These are phyloP conservation scores for Charanyca ferruginea DNA, from an alignment of 2,888 invertebrate genomes.

Conservation along the genomic window DNA sequence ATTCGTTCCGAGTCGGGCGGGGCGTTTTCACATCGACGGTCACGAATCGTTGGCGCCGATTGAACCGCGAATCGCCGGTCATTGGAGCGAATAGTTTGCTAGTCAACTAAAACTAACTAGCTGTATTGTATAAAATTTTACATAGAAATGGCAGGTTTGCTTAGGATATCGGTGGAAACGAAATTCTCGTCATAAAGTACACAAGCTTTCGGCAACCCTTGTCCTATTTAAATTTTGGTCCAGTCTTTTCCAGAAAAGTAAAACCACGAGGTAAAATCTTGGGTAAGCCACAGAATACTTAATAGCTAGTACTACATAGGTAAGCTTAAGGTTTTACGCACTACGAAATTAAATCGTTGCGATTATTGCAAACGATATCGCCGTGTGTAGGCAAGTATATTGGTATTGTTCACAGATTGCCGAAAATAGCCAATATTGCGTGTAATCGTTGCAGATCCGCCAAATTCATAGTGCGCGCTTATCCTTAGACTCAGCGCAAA, in stretches of 20 bases:
- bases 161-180: background rate
- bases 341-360: no score
- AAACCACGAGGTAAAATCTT: no score
- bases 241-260: background rate
- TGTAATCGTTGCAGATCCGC: no score
- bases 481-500: background rate
- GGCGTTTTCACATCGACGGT: conserved; percentile 42
- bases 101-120: conserved; percentile 31
- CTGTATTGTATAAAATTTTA: conserved; percentile 6
- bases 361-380: no score
- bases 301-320: no score
- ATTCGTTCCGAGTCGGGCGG: conserved; percentile 23
- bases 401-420: no score
- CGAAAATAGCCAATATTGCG: no score
- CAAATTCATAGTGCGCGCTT: no score
- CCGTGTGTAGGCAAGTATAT: no score
- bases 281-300: no score
- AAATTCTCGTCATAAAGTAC: background rate
- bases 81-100: conserved; percentile 44
- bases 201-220: background rate
- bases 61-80: conserved; percentile 51
- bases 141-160: conserved; percentile 2
- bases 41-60: conserved; percentile 49
- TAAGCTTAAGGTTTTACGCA: no score
- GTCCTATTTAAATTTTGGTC: background rate